A percentile compares a stretch with the other conserved stretches of the same genome.
These are phyloP conservation scores for Lumbricus terrestris DNA, from an alignment of 2,888 invertebrate species.

Conservation along the genomic window DNA sequence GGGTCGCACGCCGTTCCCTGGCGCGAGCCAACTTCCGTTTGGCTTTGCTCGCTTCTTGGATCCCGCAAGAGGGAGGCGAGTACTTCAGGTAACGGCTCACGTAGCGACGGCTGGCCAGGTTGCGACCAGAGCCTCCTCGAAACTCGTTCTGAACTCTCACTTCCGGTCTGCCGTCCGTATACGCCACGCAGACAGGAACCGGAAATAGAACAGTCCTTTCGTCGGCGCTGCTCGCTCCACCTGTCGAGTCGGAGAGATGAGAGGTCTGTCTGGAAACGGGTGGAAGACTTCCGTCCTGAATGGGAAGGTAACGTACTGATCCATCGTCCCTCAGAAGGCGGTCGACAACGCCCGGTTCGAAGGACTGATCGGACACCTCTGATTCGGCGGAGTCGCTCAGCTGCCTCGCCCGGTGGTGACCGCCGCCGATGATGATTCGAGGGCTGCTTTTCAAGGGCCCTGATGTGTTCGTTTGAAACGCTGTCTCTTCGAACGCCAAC, in stretches of 20 bases:
- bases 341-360: background rate
- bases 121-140: background rate
- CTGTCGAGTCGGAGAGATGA: background rate
- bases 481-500: background rate
- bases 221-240: background rate
- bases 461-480: background rate
- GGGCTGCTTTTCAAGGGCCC: background rate
- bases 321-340: background rate
- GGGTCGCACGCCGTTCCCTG: constrained; percentile 91
- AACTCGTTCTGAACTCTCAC: background rate
- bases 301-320: background rate
- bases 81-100: background rate
- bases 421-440: too few species aligned
- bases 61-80: background rate
- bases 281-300: background rate
- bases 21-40: constrained; percentile 88
- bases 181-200: background rate
- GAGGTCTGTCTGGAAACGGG: background rate
- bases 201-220: background rate
- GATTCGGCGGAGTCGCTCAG: background rate
- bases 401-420: background rate
- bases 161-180: background rate
- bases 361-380: background rate
- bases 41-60: constrained; percentile 6
- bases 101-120: background rate